Evolutionary conservation across 2,797 vertebrate genomes (phyloP).

Genomic region (Cryptoblepharus egeriae): DNA sequence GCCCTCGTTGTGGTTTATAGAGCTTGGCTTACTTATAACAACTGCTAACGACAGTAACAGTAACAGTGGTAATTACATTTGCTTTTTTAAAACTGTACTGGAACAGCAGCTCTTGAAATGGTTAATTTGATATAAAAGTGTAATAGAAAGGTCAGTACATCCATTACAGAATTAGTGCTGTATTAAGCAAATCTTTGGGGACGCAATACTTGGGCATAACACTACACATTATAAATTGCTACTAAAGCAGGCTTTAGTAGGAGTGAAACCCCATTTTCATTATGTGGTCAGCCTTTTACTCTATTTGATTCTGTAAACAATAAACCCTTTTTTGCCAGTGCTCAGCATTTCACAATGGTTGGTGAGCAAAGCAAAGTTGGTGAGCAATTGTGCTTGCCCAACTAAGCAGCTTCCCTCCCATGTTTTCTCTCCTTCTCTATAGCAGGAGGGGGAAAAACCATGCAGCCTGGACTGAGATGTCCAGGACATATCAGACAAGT

Average conservation of each 20-base stretch:
- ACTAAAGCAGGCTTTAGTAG: neutral
- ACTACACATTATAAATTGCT: neutral
- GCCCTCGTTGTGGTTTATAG: neutral
- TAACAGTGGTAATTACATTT: conserved; percentile 13
- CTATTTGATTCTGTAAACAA: neutral
- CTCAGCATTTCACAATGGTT: too few species aligned
- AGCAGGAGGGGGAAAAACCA: neutral
- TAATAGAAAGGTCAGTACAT: neutral
- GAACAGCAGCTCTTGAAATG: conserved; percentile 10
- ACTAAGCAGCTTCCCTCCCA: too few species aligned
- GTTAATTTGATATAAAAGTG: conserved; percentile 18
- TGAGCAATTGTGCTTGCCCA: too few species aligned
- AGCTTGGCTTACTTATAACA: neutral
- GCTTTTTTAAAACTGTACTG: neutral
- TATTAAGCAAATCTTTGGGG: conserved; percentile 11
- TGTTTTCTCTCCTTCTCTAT: too few species aligned
- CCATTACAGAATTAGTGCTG: conserved; percentile 2
- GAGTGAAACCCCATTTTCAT: neutral
- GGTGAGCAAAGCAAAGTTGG: too few species aligned
- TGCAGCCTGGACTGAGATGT: too few species aligned
- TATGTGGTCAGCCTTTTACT: neutral
- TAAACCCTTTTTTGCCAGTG: neutral
- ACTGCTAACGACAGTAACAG: neutral
- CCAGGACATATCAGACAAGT: too few species aligned
- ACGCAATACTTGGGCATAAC: neutral